Percentiles rank a stretch among this genome's conserved stretches.
Evolutionary conservation across 2,888 invertebrate genomes (phyloP).

Genomic region (Idaea biselata): DNA sequence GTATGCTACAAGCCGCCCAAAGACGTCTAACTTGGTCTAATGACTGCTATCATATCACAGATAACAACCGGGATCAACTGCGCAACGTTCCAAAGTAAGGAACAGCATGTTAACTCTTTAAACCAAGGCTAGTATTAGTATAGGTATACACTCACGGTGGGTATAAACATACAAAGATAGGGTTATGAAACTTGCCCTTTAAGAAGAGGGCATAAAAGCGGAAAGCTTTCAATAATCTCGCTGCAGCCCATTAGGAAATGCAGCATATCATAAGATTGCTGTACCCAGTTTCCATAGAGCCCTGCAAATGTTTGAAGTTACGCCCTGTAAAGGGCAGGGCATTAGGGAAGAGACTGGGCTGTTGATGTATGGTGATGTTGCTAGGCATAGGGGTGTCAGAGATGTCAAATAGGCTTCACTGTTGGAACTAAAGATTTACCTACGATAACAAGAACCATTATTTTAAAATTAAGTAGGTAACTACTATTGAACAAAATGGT

Average conservation of each 20-base stretch:
- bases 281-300: conserved; percentile 7
- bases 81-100: no score
- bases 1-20: no score
- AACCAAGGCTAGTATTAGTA: no score
- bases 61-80: no score
- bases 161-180: not conserved
- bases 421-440: no score
- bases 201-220: not conserved
- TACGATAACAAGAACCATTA: no score
- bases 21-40: no score
- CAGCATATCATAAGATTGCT: conserved; percentile 2
- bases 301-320: conserved; percentile 6
- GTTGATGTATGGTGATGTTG: conserved; percentile 6
- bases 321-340: conserved; percentile 3
- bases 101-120: no score
- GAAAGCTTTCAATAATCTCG: not conserved
- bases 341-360: conserved; percentile 7
- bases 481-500: no score
- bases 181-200: not conserved
- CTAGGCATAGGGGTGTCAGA: conserved; percentile 9
- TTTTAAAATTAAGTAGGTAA: no score
- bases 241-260: conserved; percentile 9
- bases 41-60: no score
- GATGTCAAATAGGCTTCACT: not conserved
- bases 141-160: not conserved